phyloP scores from a whole-genome alignment of 2,888 invertebrate genomes.

The Temnothorax unifasciatus region DNA sequence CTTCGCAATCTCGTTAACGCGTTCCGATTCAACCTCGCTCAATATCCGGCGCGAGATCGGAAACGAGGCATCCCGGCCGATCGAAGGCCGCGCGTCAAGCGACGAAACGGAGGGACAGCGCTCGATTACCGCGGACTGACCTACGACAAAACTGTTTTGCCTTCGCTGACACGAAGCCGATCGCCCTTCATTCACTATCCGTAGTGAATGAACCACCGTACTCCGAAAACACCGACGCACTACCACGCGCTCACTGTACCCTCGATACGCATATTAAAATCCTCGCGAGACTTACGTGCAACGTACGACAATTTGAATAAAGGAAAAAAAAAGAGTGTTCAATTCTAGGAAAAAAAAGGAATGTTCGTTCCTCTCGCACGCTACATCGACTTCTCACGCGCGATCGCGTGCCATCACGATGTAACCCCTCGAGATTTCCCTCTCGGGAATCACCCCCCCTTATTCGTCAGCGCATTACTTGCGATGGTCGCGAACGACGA shows the following conservation, averaged over 20 bases:
- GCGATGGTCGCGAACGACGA: constrained; percentile 12
- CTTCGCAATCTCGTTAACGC: constrained; percentile 5
- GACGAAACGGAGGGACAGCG: constrained; percentile 9
- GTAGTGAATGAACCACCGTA: constrained; percentile 1
- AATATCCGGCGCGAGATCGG: neutral
- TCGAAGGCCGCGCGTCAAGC: constrained; percentile 15
- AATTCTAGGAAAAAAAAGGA: neutral
- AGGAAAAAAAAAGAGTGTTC: neutral
- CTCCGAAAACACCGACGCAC: constrained; percentile 1
- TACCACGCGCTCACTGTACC: neutral
- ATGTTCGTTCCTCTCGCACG: neutral
- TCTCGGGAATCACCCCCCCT: neutral
- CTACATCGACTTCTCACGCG: constrained; percentile 32
- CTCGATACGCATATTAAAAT: constrained; percentile 13
- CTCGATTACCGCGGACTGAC: constrained; percentile 64
- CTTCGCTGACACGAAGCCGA: constrained; percentile 42
- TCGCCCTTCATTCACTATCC: constrained; percentile 66
- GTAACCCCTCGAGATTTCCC: neutral
- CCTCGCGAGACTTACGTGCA: neutral
- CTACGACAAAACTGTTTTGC: constrained; percentile 68
- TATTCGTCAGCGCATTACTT: constrained; percentile 32
- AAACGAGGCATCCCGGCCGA: neutral
- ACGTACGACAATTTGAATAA: neutral
- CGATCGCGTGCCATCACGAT: constrained; percentile 28
- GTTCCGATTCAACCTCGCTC: neutral